Conservation (phyloP, 2,888 invertebrate species). For the Trisateles emortualis region DNA sequence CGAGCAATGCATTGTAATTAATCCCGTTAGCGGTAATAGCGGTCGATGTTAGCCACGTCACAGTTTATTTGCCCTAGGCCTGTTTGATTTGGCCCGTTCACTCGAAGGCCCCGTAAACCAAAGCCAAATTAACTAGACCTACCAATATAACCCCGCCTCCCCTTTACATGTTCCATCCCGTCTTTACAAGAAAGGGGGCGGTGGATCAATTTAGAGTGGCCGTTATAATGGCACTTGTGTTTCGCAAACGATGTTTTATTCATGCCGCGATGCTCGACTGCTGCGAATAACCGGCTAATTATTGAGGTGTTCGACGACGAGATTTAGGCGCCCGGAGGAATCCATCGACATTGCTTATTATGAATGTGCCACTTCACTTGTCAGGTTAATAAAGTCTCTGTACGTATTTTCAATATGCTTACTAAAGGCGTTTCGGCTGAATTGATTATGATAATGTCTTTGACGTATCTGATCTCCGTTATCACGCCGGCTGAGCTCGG, state of each 20-base stretch:
- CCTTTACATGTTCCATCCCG: conserved; percentile 19
- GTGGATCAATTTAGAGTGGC: conserved; percentile 55
- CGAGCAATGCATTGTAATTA: conserved; percentile 66
- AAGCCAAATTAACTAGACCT: conserved; percentile 53
- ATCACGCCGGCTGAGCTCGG: conserved; percentile 21
- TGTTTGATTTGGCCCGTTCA: conserved; percentile 67
- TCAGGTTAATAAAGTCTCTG: conserved; percentile 59
- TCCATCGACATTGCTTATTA: conserved; percentile 55
- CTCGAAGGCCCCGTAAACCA: conserved; percentile 58
- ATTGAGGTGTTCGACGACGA: conserved; percentile 73
- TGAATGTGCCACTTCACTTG: conserved; percentile 64
- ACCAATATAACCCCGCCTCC: conserved; percentile 27
- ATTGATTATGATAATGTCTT: conserved; percentile 52
- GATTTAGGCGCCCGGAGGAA: conserved; percentile 59
- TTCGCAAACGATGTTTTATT: conserved; percentile 81
- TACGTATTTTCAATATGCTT: conserved; percentile 46
- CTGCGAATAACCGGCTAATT: conserved; percentile 81
- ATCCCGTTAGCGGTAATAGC: conserved; percentile 67
- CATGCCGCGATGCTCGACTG: conserved; percentile 75
- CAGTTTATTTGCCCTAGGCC: conserved; percentile 62
- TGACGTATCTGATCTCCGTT: conserved; percentile 42
- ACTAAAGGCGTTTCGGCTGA: conserved; percentile 31
- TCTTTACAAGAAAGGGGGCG: conserved; percentile 29
- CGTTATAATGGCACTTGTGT: conserved; percentile 68
- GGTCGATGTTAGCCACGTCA: conserved; percentile 68